Evolutionary conservation across 2,888 invertebrate genomes (phyloP).

Genomic region (Xiphydria camelus): DNA sequence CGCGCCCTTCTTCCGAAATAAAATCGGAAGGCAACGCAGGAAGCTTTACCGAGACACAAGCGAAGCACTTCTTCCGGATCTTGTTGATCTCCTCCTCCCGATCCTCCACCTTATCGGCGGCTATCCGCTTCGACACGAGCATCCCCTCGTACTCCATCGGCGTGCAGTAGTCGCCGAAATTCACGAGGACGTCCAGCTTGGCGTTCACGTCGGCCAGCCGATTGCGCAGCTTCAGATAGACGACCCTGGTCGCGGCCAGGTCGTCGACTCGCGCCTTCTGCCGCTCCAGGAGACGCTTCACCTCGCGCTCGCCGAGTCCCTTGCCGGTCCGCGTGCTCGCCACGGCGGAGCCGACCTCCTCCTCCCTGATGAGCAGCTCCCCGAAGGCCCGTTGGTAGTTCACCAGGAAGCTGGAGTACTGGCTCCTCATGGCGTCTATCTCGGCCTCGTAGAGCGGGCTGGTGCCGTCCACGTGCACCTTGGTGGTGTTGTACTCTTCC

Average conservation of each 20-base stretch:
- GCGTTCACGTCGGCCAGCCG: slow-evolving; percentile 10
- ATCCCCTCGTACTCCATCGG: slow-evolving; percentile 30
- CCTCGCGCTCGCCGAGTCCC: slow-evolving; percentile 1
- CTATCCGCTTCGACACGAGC: slow-evolving; percentile 13
- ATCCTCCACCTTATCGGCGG: slow-evolving; percentile 28
- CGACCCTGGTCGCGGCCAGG: slow-evolving; percentile 20
- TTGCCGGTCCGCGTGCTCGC: slow-evolving; percentile 1
- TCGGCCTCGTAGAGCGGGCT: not conserved
- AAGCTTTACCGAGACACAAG: slow-evolving; percentile 22
- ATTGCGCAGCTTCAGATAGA: slow-evolving; percentile 19
- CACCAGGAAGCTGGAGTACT: not conserved
- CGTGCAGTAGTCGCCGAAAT: slow-evolving; percentile 25
- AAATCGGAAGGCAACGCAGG: no score
- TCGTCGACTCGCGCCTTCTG: slow-evolving; percentile 16
- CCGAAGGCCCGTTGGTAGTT: slow-evolving; percentile 16
- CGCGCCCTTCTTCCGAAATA: no score
- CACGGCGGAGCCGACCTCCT: slow-evolving; percentile 15
- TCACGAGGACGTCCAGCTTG: slow-evolving; percentile 15
- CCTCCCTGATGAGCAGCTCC: slow-evolving; percentile 15
- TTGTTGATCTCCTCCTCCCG: slow-evolving; percentile 22
- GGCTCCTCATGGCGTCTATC: not conserved
- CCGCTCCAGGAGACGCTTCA: slow-evolving; percentile 15
- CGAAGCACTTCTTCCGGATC: slow-evolving; percentile 18
- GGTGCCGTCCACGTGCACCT: not conserved
- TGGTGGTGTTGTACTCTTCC: slow-evolving; percentile 17